phyloP scores from a whole-genome alignment of 2,888 invertebrate genomes.

The Melolontha melolontha region DNA sequence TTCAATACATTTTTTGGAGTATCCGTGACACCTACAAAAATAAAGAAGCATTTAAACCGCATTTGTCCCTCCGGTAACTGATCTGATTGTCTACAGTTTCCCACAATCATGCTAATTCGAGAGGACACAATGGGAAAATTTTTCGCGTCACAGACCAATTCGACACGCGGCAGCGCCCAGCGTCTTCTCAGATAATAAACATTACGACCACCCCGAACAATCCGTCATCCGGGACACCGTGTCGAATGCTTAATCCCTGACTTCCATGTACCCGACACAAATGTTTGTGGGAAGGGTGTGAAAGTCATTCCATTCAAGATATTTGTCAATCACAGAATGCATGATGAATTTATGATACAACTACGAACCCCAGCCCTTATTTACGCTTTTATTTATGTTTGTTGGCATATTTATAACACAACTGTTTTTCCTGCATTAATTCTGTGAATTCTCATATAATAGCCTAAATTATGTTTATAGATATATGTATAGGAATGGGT shows the following conservation, averaged over 20 bases:
- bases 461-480: too few species aligned
- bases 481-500: too few species aligned
- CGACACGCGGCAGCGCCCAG: slow-evolving; percentile 45
- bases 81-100: slow-evolving; percentile 3
- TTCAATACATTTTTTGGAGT: too few species aligned
- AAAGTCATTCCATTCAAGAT: slow-evolving; percentile 16
- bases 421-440: too few species aligned
- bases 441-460: too few species aligned
- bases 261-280: slow-evolving; percentile 50
- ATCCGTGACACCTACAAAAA: not conserved
- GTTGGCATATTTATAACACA: slow-evolving; percentile 7
- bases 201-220: slow-evolving; percentile 59
- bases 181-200: slow-evolving; percentile 54
- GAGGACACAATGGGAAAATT: slow-evolving; percentile 30
- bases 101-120: slow-evolving; percentile 16
- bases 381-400: slow-evolving; percentile 9
- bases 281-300: slow-evolving; percentile 27
- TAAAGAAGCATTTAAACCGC: slow-evolving; percentile 10
- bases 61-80: slow-evolving; percentile 2
- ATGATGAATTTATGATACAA: slow-evolving; percentile 22
- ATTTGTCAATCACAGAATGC: slow-evolving; percentile 26
- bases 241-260: slow-evolving; percentile 61
- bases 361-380: too few species aligned
- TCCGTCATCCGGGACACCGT: slow-evolving; percentile 58
- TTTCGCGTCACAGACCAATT: slow-evolving; percentile 35